Conservation (phyloP, 2,888 invertebrate species). For the Neoitamus cyanurus region DNA sequence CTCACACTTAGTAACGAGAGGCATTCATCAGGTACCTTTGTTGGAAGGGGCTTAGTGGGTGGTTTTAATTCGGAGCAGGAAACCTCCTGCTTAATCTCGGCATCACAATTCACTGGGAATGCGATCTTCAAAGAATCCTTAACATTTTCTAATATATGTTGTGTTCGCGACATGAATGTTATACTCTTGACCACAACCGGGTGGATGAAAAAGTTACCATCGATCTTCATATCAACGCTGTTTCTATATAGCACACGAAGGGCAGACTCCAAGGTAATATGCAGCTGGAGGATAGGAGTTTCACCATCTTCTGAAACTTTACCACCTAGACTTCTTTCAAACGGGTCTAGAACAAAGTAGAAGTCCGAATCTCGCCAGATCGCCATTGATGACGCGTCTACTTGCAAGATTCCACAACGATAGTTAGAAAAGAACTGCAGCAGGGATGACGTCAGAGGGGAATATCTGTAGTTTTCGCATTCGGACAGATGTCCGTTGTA, state of each 20-base stretch:
- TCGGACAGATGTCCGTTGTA: slow-evolving; percentile 59
- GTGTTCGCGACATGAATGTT: slow-evolving; percentile 46
- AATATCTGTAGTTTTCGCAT: slow-evolving; percentile 53
- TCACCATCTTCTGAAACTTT: slow-evolving; percentile 64
- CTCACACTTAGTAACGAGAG: slow-evolving; percentile 53
- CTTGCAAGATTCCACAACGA: slow-evolving; percentile 67
- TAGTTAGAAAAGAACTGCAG: slow-evolving; percentile 58
- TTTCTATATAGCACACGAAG: slow-evolving; percentile 69
- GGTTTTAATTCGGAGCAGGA: slow-evolving; percentile 9
- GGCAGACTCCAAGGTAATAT: slow-evolving; percentile 71
- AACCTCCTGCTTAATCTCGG: not conserved
- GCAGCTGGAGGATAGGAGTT: slow-evolving; percentile 73
- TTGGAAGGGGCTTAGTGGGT: not conserved
- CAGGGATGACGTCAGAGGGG: slow-evolving; percentile 59
- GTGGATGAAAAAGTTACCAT: slow-evolving; percentile 68
- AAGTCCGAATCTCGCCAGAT: slow-evolving; percentile 74
- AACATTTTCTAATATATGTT: not conserved
- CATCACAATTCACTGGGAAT: slow-evolving; percentile 11
- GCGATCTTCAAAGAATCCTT: not conserved
- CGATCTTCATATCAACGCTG: slow-evolving; percentile 59
- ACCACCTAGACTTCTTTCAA: slow-evolving; percentile 72
- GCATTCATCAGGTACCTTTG: slow-evolving; percentile 43
- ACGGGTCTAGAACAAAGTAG: slow-evolving; percentile 75
- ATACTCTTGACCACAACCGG: slow-evolving; percentile 68
- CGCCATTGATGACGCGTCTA: slow-evolving; percentile 71